A percentile compares a stretch with the other conserved stretches of the same genome.
These are phyloP conservation scores for Enteromius anoplus DNA, from an alignment of 2,797 vertebrate species.

Conservation along the genomic window DNA sequence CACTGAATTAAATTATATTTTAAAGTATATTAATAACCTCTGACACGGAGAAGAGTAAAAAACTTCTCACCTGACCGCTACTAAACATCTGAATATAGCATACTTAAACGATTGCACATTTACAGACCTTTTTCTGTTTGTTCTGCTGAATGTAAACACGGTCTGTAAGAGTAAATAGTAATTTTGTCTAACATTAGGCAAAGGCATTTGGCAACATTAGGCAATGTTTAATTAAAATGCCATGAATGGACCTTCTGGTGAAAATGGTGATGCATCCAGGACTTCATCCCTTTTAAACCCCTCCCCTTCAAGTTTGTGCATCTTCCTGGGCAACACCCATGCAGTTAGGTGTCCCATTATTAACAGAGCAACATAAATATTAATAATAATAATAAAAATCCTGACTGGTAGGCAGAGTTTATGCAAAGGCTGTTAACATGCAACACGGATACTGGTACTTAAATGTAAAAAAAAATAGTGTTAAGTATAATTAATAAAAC, in stretches of 20 bases:
- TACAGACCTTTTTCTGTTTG: no score
- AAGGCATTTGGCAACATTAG: no score
- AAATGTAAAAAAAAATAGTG: neutral
- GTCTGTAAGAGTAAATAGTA: no score
- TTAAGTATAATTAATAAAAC: slow-evolving; percentile 9
- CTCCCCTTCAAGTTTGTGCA: neutral
- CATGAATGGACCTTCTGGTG: neutral
- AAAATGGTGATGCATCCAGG: neutral
- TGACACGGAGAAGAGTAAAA: no score
- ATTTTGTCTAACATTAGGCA: no score
- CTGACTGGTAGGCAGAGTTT: neutral
- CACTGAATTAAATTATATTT: no score
- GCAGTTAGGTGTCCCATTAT: neutral
- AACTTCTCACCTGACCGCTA: no score
- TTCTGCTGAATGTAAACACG: no score
- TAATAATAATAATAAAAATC: neutral
- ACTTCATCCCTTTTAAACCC: neutral
- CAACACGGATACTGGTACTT: neutral
- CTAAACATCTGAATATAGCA: no score
- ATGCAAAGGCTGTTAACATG: slow-evolving; percentile 6
- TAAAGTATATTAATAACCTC: no score
- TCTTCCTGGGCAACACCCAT: neutral
- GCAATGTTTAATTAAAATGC: neutral
- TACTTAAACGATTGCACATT: no score
- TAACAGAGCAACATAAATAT: neutral